These are phyloP conservation scores for Falco concolor DNA, from an alignment of 2,797 vertebrate genomes.

Conservation along the genomic window DNA sequence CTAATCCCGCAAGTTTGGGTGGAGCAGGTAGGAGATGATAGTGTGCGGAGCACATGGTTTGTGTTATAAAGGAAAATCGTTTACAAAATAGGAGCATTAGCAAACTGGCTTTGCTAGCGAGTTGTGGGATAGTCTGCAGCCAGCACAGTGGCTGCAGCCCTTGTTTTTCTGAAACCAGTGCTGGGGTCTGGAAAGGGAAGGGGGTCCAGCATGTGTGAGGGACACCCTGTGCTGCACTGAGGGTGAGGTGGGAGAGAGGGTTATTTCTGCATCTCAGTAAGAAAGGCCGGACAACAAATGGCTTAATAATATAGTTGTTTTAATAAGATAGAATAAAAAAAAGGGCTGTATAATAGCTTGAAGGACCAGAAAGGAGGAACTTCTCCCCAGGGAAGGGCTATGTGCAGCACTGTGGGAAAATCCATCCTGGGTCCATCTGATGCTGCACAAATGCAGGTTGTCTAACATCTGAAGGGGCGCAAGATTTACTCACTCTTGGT, in stretches of 20 bases:
- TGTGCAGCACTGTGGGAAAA: background rate
- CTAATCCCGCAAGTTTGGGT: background rate
- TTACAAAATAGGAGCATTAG: background rate
- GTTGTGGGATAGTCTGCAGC: background rate
- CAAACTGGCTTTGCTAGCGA: background rate
- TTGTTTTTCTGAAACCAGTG: background rate
- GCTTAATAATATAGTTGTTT: background rate
- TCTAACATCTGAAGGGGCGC: background rate
- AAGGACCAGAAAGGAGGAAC: background rate
- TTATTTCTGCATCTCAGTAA: background rate
- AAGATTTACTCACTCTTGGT: background rate
- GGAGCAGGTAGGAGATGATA: background rate
- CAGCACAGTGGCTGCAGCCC: background rate
- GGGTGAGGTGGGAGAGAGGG: background rate
- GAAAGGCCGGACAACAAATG: background rate
- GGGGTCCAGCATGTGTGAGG: accelerated
- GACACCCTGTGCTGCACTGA: accelerated
- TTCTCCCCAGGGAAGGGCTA: background rate
- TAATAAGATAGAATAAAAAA: background rate
- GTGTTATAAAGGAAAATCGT: background rate
- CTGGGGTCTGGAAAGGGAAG: background rate
- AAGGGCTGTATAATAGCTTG: background rate
- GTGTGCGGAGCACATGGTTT: background rate
- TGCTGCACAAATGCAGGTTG: accelerated
- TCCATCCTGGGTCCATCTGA: background rate